Conservation (phyloP, 1,140 invertebrate genomes). For the Zaprionus tsacasi region DNA sequence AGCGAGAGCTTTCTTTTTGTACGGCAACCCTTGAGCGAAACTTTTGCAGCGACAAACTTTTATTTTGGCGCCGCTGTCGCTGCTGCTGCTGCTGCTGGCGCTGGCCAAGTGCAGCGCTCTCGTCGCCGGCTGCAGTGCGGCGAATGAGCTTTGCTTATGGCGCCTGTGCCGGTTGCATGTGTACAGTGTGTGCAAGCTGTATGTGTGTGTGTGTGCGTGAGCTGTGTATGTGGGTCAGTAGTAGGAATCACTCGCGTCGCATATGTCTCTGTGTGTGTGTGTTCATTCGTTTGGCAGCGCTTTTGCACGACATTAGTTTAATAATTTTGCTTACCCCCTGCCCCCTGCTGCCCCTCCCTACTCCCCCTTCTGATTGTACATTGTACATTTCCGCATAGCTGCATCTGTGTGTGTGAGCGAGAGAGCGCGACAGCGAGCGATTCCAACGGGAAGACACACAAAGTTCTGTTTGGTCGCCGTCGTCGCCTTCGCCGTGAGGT, state of each 20-base stretch:
- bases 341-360: not conserved
- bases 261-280: slow-evolving; percentile 26
- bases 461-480: slow-evolving; percentile 2
- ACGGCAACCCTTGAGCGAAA: slow-evolving; percentile 61
- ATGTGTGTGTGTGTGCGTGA: slow-evolving; percentile 20
- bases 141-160: slow-evolving; percentile 36
- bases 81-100: not conserved
- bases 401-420: slow-evolving; percentile 13
- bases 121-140: slow-evolving; percentile 1
- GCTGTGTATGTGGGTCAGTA: slow-evolving; percentile 74
- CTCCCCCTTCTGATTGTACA: too few relatives aligned
- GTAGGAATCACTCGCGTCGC: slow-evolving; percentile 69
- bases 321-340: slow-evolving; percentile 29
- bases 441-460: slow-evolving; percentile 46
- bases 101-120: not conserved
- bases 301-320: slow-evolving; percentile 46
- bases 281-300: slow-evolving; percentile 44
- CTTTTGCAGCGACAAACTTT: slow-evolving; percentile 57
- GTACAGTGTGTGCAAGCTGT: slow-evolving; percentile 4
- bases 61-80: slow-evolving; percentile 27
- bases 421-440: too few relatives aligned
- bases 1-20: slow-evolving; percentile 45
- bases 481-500: slow-evolving; percentile 10
- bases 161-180: slow-evolving; percentile 43
- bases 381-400: slow-evolving; percentile 51